Evolutionary conservation across 2,113 vertebrate species (phyloP), one percentile per base, ranked within the genome.

Genomic region (Tychaedon coryphoeus): DNA sequence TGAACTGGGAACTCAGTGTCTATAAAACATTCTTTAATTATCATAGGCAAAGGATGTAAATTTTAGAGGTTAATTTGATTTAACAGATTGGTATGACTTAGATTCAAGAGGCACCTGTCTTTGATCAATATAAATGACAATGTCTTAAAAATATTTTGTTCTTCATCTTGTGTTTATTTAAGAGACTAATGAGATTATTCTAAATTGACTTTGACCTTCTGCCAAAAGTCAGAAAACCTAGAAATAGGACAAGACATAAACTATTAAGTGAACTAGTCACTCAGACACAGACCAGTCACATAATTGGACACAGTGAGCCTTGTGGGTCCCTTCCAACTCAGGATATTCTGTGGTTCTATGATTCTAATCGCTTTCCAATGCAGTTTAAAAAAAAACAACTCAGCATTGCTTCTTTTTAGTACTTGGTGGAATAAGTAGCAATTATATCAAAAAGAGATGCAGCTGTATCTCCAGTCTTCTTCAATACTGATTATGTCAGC

Each of bases 51-150:
- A 70, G 25, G 10, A 61, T 47, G 25, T 16, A 79, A 5, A 88
- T 80, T 90, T 92, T 83, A 74, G 72, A 92, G 16, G 38, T 75
- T 91, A 74, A 95, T 88, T 93, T 92, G 57, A 90, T 85, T 84
- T 71, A 86, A 88, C 23, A 93, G 38, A 85, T 62, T 72, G 53
- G 31, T 69, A 45, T 34, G 7, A 25, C 67, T 94, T 88, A 83
- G 62, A 93, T 48, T 73, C 45, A 51, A 79, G 71, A 81, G 33
- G 16, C 42, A 13, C 8, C 33, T 62, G 29, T 65, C 69, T 95
- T 91, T 87, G 34, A 86, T 87, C 40, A 86, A n/a, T 69, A 56
- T 57, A 67, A 93, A 90, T 43, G 2, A 67, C 17, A 93, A 69
- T 34, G 17, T 81, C 71, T 86, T 77, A 65, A 88, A 88, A 86